Conservation (phyloP, 2,113 vertebrate genomes). For the Lutjanus erythropterus region DNA sequence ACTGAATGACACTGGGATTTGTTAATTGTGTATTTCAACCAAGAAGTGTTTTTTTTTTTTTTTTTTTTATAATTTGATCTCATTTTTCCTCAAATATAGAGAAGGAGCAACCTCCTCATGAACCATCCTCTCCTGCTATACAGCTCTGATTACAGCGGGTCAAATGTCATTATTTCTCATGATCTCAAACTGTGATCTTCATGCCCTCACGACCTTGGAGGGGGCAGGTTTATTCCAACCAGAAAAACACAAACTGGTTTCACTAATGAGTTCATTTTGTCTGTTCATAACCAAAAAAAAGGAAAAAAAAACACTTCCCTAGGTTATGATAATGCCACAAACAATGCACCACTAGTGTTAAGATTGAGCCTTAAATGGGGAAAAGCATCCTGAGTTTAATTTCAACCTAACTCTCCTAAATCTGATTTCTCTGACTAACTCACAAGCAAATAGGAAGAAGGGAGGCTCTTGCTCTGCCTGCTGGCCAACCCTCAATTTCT, state of each 20-base stretch:
- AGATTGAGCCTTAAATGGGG: background rate
- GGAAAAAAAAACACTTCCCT: background rate
- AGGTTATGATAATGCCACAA: background rate
- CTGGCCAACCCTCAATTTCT: background rate
- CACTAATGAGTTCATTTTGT: background rate
- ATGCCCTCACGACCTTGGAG: background rate
- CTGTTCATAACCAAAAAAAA: background rate
- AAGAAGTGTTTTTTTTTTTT: no score
- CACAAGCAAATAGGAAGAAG: background rate
- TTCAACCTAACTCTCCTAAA: background rate
- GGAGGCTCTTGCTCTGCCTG: slow-evolving; percentile 30
- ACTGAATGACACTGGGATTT: no score
- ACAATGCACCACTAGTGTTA: background rate
- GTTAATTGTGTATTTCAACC: no score
- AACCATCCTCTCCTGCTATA: no score
- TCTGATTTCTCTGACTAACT: background rate
- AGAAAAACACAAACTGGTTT: background rate
- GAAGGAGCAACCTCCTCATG: no score
- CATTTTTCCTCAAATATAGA: no score
- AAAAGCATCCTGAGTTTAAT: background rate
- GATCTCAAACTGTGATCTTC: background rate
- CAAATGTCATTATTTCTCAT: background rate
- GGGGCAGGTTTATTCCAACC: background rate
- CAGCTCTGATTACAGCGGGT: background rate
- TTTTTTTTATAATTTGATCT: no score